A percentile compares a stretch with the other conserved stretches of the same genome.
phyloP scores from a whole-genome alignment of 2,888 invertebrate genomes.

The Erynnis tages region DNA sequence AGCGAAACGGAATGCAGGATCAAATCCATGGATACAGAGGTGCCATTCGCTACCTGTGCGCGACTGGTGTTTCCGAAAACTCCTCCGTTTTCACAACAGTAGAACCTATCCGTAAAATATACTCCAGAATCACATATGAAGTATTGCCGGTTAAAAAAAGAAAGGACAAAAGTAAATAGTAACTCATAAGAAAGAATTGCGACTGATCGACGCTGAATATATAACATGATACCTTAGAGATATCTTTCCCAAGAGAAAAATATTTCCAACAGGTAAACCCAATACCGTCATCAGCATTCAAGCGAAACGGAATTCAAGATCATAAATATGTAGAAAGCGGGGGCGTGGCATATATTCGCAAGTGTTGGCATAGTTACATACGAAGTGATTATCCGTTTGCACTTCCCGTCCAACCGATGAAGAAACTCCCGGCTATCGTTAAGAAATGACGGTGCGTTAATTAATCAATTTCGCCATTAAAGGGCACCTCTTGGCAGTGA shows the following conservation, averaged over 20 bases:
- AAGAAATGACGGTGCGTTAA: constrained; percentile 59
- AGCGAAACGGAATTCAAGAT: constrained; percentile 71
- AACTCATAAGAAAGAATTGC: too few species aligned
- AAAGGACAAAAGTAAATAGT: constrained; percentile 46
- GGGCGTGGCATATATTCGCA: constrained; percentile 63
- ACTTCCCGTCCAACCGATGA: constrained; percentile 58
- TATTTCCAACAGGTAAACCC: constrained; percentile 53
- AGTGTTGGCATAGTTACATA: constrained; percentile 55
- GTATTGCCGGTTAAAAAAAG: constrained; percentile 51
- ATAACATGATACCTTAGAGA: neutral
- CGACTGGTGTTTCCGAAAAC: constrained; percentile 37
- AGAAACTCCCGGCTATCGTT: constrained; percentile 57
- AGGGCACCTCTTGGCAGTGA: constrained; percentile 34
- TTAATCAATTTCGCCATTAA: constrained; percentile 38
- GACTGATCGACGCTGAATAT: too few species aligned
- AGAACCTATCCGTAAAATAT: constrained; percentile 55
- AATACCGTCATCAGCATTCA: constrained; percentile 66
- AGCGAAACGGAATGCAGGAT: constrained; percentile 70
- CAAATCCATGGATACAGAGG: constrained; percentile 71
- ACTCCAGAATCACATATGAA: constrained; percentile 60
- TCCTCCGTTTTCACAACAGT: constrained; percentile 54
- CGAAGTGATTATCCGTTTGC: constrained; percentile 54
- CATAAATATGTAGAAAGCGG: constrained; percentile 62
- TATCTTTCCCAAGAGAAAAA: constrained; percentile 33
- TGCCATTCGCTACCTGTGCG: constrained; percentile 60